Evolutionary conservation across 2,797 vertebrate species (phyloP), one percentile per base, ranked within the genome.

Genomic region (Lepus townsendii): DNA sequence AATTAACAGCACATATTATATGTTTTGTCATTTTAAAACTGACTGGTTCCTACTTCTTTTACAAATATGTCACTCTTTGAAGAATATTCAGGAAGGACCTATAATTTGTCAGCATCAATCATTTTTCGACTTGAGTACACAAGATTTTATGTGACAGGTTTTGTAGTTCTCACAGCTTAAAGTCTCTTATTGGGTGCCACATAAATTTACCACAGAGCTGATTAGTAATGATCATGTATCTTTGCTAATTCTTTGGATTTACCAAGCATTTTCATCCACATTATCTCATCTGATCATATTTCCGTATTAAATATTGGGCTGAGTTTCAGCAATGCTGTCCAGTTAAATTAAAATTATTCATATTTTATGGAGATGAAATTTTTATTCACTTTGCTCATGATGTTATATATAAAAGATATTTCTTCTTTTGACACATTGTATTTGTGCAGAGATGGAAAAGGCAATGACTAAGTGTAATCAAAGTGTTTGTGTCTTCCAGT

Each of bases 51-150:
- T 90, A 88, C 30, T 96, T 96, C 84, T 93, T 97, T 94, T 96
- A 88, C 96, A 97, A 97, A 97, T 90, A 95, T 96, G 92, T 92
- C 88, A 96, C 32, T 96, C 73, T 96, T 88, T 90, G 90, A 88
- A 96, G 88, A 91, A 66, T 95, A 93, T 91, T 95, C 54, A 90
- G 75, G 26, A 86, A 93, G 79, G 88, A 80, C 75, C 71, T 97
- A 22, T 95, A 93, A 95, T 95, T 96, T 96, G 75, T 85, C 60
- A 82, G 76, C 68, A 89, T 92, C 91, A 88, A 89, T 97, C 96
- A 96, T 77, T 95, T 79, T 86, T 50, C 71, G 73, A 42, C 52
- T 93, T 54, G 63, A 19, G 19, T 71, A 38, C 19, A 24, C 27
- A 92, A n/a, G 68, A 68, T 90, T 90, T 86, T 88, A 71, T 69